Percentiles rank a stretch among this genome's conserved stretches.
Conservation (phyloP, 1,140 invertebrate species). For the Piezodorus guildinii region DNA sequence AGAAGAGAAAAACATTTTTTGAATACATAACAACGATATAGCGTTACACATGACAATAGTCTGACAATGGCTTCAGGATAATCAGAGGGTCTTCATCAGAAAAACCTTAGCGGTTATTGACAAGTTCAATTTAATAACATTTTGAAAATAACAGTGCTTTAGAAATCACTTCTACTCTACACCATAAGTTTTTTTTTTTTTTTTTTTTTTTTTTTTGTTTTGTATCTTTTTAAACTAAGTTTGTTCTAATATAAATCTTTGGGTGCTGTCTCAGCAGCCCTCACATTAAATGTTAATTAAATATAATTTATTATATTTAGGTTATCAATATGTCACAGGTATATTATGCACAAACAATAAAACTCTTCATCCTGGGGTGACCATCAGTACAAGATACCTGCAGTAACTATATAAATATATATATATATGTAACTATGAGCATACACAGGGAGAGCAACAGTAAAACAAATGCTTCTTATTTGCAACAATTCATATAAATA, state of each 20-base stretch:
- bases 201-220: no score
- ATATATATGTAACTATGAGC: constrained; percentile 13
- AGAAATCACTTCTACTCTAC: constrained; percentile 8
- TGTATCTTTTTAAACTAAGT: neutral
- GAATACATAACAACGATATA: neutral
- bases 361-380: neutral
- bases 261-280: constrained; percentile 5
- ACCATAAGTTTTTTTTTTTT: no score
- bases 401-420: neutral
- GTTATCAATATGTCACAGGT: constrained; percentile 9
- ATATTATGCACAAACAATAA: constrained; percentile 5
- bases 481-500: constrained; percentile 21
- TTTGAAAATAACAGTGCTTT: constrained; percentile 8
- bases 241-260: neutral
- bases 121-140: constrained; percentile 6
- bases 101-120: constrained; percentile 11
- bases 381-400: constrained; percentile 16
- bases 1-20: constrained; percentile 13
- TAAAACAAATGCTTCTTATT: constrained; percentile 9
- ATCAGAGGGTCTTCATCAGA: constrained; percentile 3
- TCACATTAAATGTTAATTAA: constrained; percentile 12
- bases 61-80: constrained; percentile 12
- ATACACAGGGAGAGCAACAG: constrained; percentile 3
- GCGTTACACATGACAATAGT: constrained; percentile 11
- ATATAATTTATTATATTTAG: constrained; percentile 12